Conservation (phyloP, 2,888 invertebrate genomes). For the Cantharis rustica region DNA sequence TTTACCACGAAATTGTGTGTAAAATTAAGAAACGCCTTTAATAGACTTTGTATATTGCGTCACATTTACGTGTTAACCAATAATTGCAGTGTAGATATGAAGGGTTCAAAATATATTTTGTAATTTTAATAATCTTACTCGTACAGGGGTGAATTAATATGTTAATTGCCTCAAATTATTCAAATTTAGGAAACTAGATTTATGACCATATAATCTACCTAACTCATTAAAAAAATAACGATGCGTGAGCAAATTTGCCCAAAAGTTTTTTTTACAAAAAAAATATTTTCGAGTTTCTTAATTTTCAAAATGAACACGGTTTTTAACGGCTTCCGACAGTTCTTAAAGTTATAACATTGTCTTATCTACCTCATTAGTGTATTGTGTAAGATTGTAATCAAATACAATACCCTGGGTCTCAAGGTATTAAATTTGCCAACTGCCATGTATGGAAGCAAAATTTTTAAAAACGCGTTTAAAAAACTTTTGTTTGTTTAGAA, state of each 20-base stretch:
- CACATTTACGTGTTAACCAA: slow-evolving; percentile 1
- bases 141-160: neutral
- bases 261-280: neutral
- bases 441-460: neutral
- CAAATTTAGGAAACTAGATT: neutral
- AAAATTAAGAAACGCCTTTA: slow-evolving; percentile 28
- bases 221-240: neutral
- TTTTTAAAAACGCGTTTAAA: neutral
- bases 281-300: neutral
- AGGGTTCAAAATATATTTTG: neutral
- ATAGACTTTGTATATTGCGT: slow-evolving; percentile 15
- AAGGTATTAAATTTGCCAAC: neutral
- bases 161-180: neutral
- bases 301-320: neutral
- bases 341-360: neutral
- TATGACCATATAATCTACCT: neutral
- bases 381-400: neutral
- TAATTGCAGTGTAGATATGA: neutral
- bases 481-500: too few relatives aligned
- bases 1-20: slow-evolving; percentile 46
- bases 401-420: neutral
- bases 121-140: neutral
- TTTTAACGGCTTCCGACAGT: neutral
- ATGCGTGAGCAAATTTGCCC: neutral
- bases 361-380: neutral